phyloP scores from a whole-genome alignment of 2,888 invertebrate genomes.

The Pilophorus perplexus region DNA sequence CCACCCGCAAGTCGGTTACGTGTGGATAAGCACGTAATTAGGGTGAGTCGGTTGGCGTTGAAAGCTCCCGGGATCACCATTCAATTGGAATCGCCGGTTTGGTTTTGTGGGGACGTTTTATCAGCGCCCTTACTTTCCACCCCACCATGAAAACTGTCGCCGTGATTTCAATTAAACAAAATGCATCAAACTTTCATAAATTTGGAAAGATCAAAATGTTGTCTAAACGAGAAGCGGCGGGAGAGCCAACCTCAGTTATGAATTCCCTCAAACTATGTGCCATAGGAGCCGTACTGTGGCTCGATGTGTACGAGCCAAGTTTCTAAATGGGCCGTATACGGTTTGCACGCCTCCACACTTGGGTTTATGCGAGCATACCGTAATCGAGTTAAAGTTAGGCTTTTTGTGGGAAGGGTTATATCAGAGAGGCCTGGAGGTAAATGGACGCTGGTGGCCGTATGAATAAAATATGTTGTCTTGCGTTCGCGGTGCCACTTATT shows the following conservation, averaged over 20 bases:
- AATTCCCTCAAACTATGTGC: conserved; percentile 6
- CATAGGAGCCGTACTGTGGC: neutral
- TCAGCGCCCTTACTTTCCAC: too few relatives aligned
- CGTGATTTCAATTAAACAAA: too few relatives aligned
- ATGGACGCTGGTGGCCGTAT: conserved; percentile 10
- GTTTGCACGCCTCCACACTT: neutral
- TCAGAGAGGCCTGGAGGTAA: neutral
- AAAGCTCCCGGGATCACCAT: too few relatives aligned
- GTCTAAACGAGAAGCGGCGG: too few relatives aligned
- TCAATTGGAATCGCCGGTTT: too few relatives aligned
- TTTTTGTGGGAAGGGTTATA: conserved; percentile 18
- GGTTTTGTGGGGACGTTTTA: too few relatives aligned
- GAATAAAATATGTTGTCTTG: conserved; percentile 18
- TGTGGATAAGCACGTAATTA: too few relatives aligned
- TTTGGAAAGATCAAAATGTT: too few relatives aligned
- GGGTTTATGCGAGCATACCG: conserved; percentile 1
- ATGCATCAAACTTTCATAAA: too few relatives aligned
- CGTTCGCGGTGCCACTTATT: conserved; percentile 13
- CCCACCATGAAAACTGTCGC: too few relatives aligned
- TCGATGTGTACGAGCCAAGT: conserved; percentile 4
- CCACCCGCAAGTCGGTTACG: too few relatives aligned
- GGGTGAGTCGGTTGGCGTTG: too few relatives aligned
- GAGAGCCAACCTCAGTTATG: conserved; percentile 3
- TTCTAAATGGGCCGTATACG: conserved; percentile 13
- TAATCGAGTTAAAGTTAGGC: conserved; percentile 18